Conservation (phyloP, 2,888 invertebrate species). For the Cecidostiba fungosa region DNA sequence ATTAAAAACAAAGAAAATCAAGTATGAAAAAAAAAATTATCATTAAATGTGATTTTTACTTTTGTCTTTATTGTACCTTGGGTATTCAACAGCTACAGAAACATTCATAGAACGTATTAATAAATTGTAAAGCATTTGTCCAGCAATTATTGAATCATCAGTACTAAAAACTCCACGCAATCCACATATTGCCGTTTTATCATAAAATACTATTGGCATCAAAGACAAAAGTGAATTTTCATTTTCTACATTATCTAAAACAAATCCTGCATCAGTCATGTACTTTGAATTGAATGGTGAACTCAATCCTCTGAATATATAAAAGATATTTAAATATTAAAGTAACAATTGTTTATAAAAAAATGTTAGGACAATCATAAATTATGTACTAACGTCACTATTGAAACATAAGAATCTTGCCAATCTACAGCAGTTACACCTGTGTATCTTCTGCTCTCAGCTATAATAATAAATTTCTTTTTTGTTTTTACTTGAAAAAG, state of each 20-base stretch:
- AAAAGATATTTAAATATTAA: conserved; percentile 45
- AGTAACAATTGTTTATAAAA: conserved; percentile 44
- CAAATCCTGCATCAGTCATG: conserved; percentile 81
- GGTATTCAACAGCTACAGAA: conserved; percentile 81
- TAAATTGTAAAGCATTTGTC: conserved; percentile 81
- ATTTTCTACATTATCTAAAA: conserved; percentile 79
- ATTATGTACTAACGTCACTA: conserved; percentile 83
- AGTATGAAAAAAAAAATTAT: conserved; percentile 7
- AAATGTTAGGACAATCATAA: conserved; percentile 16
- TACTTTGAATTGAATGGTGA: conserved; percentile 81
- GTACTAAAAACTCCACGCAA: conserved; percentile 82
- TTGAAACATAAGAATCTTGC: conserved; percentile 85
- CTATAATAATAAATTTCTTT: conserved; percentile 69
- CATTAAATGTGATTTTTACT: background rate
- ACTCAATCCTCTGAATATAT: conserved; percentile 83
- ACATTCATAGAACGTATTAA: conserved; percentile 80
- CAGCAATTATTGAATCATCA: conserved; percentile 81
- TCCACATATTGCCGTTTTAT: conserved; percentile 79
- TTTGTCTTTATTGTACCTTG: conserved; percentile 76
- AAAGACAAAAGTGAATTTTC: conserved; percentile 70
- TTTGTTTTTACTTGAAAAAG: conserved; percentile 40
- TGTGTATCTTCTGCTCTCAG: conserved; percentile 81
- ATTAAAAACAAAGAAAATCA: conserved; percentile 46
- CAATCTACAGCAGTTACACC: conserved; percentile 86
- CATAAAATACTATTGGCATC: conserved; percentile 73